These are phyloP conservation scores for Caenorhabditis sp. DNA, from an alignment of 2,888 invertebrate species.

Conservation along the genomic window DNA sequence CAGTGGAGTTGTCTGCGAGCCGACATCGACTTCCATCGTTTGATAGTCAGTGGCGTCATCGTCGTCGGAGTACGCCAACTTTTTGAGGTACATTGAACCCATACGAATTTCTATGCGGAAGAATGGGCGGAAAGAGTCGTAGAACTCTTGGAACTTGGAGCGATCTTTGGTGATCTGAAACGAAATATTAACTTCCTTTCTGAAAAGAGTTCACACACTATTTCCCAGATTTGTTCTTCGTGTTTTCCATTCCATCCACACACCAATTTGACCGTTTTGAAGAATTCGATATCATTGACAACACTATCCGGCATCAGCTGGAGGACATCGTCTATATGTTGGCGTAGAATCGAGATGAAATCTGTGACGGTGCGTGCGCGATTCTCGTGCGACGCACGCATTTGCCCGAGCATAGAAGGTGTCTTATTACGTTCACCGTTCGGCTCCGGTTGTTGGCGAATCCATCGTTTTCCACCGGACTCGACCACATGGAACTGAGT, in stretches of 20 bases:
- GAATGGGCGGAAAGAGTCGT: conserved; percentile 13
- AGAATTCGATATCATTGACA: conserved; percentile 18
- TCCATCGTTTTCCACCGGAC: conserved; percentile 21
- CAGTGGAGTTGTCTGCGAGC: not conserved
- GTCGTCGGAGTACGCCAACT: conserved; percentile 3
- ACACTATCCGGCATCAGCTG: conserved; percentile 19
- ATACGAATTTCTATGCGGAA: conserved; percentile 28
- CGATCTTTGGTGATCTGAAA: conserved; percentile 18
- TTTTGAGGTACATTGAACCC: conserved; percentile 20
- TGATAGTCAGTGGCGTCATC: not conserved
- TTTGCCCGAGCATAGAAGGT: too few species aligned
- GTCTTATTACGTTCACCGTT: too few species aligned
- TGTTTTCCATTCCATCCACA: conserved; percentile 10
- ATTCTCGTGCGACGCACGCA: too few species aligned
- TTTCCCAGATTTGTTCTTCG: conserved; percentile 22
- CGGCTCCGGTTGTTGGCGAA: conserved; percentile 2
- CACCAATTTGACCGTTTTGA: conserved; percentile 2
- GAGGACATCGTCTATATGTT: conserved; percentile 27
- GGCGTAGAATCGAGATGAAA: conserved; percentile 16
- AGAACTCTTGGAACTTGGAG: conserved; percentile 22
- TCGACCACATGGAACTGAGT: conserved; percentile 9
- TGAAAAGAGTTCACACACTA: conserved; percentile 1
- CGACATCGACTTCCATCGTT: not conserved
- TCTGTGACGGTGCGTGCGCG: not conserved
- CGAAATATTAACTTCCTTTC: too few species aligned